Base-by-base conservation (phyloP, 2,797 vertebrate genomes). In the Pangasius larnaudii region DNA sequence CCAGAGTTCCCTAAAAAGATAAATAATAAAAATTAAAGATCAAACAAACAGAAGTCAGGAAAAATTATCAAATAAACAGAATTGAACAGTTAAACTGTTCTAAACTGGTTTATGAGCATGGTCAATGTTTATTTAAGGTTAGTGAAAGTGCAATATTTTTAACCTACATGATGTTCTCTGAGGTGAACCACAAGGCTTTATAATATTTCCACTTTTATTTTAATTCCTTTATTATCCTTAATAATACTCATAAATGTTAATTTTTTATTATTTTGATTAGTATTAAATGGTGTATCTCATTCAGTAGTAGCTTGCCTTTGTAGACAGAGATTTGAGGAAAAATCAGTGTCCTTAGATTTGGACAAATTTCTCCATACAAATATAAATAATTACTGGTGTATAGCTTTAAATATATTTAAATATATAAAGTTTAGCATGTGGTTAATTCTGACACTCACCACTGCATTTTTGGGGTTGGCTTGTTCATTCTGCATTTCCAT, bases 401-500 rank as follows among this genome's bases (percentile, higher is more conserved):
- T 36, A 33, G 65, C 13, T 69, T 33, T 65, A 65, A 22, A 19
- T 18, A 39, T 71, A 39, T 18, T 18, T 71, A 19, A 39, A 72
- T 78, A 51, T n/a, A 51, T 72, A 22, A 8, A 77, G 74, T n/a
- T 75, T 22, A 36, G 6, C 5, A 18, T 8, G 16, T 18, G 46
- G 6, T 51, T 16, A 18, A n/a, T 8, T 51, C 13, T 49, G n/a
- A 85, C 8, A 61, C 96, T 96, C 89, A 97, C 97, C 94, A 97
- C 96, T 59, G 97, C 96, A 88, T 97, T 97, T 93, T 97, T 97
- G 86, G 97, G 97, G 94, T 97, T 97, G 92, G 97, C 97, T 91
- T 96, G 96, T 90, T 97, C 96, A 19, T 97, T 95, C 90, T 96
- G 96, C 96, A 97, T 96, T 93, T 97, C 96, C 94, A 95, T 91